phyloP scores from a whole-genome alignment of 2,888 invertebrate species.

The Hirudinaria manillensis region DNA sequence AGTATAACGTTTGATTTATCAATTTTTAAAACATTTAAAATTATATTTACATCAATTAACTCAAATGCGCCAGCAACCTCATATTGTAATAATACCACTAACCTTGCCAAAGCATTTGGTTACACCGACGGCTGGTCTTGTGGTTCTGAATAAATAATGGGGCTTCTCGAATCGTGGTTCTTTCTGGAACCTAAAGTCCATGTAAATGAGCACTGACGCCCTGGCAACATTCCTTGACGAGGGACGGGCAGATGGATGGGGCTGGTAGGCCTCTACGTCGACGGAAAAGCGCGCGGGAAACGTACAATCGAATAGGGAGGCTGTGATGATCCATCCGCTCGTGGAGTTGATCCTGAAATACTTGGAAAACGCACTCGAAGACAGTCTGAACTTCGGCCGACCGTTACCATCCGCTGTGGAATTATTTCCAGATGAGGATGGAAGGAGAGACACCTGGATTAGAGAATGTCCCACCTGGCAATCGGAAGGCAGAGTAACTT shows the following conservation, averaged over 20 bases:
- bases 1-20: neutral
- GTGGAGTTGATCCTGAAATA: conserved; percentile 14
- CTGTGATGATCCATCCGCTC: conserved; percentile 16
- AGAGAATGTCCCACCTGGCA: neutral
- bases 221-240: neutral
- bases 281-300: neutral
- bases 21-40: neutral
- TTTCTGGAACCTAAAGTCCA: neutral
- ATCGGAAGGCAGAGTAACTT: conserved; percentile 3
- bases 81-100: neutral
- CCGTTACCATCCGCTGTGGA: neutral
- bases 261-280: conserved; percentile 1
- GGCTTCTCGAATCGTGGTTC: conserved; percentile 18
- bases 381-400: neutral
- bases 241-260: neutral
- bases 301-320: conserved; percentile 22
- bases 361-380: neutral
- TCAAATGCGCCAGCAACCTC: neutral
- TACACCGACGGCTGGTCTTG: neutral
- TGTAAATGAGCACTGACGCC: conserved; percentile 15
- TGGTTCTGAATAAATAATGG: conserved; percentile 9
- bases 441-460: conserved; percentile 7
- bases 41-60: neutral
- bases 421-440: neutral
- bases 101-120: conserved; percentile 10